A percentile compares a stretch with the other conserved stretches of the same genome.
These are phyloP conservation scores for Orussus abietinus DNA, from an alignment of 1,140 invertebrate species.

Conservation along the genomic window DNA sequence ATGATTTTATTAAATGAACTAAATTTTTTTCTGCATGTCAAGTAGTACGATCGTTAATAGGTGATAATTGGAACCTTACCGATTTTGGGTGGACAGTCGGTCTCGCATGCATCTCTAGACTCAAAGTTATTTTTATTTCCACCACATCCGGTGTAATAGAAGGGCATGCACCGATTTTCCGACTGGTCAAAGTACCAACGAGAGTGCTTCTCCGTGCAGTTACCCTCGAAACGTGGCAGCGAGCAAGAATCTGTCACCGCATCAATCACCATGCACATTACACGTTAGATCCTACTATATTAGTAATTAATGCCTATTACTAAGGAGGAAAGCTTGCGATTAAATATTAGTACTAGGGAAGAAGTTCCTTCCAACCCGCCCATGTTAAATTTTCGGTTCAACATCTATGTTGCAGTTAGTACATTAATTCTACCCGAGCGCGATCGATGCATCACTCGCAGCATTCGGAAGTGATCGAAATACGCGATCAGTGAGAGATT, in stretches of 20 bases:
- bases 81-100: constrained; percentile 72
- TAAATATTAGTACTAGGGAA: too few relatives aligned
- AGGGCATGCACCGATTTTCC: constrained; percentile 87
- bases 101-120: constrained; percentile 71
- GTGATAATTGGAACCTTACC: constrained; percentile 60
- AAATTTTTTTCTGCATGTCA: constrained; percentile 10
- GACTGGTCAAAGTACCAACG: constrained; percentile 83
- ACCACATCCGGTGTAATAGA: constrained; percentile 91
- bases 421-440: too few relatives aligned
- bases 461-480: too few relatives aligned
- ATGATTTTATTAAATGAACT: constrained; percentile 1
- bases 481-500: too few relatives aligned
- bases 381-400: too few relatives aligned
- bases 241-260: constrained; percentile 70
- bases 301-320: constrained; percentile 27
- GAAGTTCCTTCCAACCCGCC: too few relatives aligned
- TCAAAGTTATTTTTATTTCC: constrained; percentile 88
- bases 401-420: too few relatives aligned
- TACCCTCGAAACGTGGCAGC: constrained; percentile 72
- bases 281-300: constrained; percentile 43
- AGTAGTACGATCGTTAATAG: not conserved
- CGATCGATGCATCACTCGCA: too few relatives aligned
- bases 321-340: too few relatives aligned
- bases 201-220: constrained; percentile 72
- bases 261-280: constrained; percentile 24